Conservation (phyloP, 2,888 invertebrate species). For the Cinara cedri region DNA sequence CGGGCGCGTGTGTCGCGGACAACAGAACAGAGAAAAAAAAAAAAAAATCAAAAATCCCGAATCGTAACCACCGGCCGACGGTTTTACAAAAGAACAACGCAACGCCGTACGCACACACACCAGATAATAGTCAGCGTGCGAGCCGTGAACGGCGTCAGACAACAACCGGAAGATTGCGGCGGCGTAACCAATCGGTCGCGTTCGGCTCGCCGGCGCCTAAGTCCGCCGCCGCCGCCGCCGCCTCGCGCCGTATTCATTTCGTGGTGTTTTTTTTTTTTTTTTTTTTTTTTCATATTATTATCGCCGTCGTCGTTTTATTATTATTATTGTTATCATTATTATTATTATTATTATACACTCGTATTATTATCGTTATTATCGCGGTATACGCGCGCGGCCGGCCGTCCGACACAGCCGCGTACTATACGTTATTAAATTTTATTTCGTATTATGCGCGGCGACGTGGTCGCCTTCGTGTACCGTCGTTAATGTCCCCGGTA, state of each 20-base stretch:
- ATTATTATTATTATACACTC: background rate
- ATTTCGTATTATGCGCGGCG: too few species aligned
- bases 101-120: too few species aligned
- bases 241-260: background rate
- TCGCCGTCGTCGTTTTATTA: constrained; percentile 1
- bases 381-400: too few species aligned
- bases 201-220: constrained; percentile 50
- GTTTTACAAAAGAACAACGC: constrained; percentile 30
- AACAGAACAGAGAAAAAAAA: constrained; percentile 4
- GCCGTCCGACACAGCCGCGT: too few species aligned
- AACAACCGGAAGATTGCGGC: constrained; percentile 39
- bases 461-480: constrained; percentile 32
- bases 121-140: constrained; percentile 12
- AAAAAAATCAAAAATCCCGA: background rate
- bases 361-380: too few species aligned
- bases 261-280: too few species aligned
- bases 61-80: too few species aligned
- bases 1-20: background rate
- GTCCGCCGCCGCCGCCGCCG: too few species aligned
- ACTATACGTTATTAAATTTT: background rate
- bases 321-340: constrained; percentile 10
- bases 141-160: background rate
- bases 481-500: constrained; percentile 49
- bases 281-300: constrained; percentile 4
- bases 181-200: constrained; percentile 49